Conservation (phyloP, 1,140 invertebrate genomes). For the Potamilus streckersoni region DNA sequence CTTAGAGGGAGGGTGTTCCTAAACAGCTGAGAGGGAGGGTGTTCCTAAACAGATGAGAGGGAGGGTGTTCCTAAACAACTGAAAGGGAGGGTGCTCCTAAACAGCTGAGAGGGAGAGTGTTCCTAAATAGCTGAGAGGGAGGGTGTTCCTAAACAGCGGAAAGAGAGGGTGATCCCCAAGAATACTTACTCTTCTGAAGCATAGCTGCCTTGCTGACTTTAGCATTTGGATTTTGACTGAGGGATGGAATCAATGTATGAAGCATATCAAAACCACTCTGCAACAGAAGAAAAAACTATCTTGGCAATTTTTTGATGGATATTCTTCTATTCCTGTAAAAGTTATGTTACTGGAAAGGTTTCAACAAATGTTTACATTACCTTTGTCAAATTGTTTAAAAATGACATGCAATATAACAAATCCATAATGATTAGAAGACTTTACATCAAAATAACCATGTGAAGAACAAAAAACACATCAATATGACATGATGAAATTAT, state of each 20-base stretch:
- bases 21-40: background rate
- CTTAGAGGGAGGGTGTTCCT: background rate
- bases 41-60: background rate
- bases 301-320: background rate
- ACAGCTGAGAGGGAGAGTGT: background rate
- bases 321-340: background rate
- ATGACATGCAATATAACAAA: too few relatives aligned
- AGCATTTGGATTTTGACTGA: constrained; percentile 89
- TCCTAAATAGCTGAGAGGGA: background rate
- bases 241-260: constrained; percentile 88
- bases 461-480: too few relatives aligned
- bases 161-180: background rate
- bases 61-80: too few relatives aligned
- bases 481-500: too few relatives aligned
- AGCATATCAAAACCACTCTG: constrained; percentile 94
- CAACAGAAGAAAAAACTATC: constrained; percentile 27
- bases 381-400: too few relatives aligned
- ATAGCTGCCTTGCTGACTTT: constrained; percentile 95
- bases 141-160: background rate
- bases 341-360: background rate
- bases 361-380: background rate
- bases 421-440: too few relatives aligned
- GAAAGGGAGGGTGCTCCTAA: too few relatives aligned
- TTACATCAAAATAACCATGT: too few relatives aligned
- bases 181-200: constrained; percentile 85